Evolutionary conservation across 2,888 invertebrate species (phyloP).

Genomic region (Trachelus troglodyta): DNA sequence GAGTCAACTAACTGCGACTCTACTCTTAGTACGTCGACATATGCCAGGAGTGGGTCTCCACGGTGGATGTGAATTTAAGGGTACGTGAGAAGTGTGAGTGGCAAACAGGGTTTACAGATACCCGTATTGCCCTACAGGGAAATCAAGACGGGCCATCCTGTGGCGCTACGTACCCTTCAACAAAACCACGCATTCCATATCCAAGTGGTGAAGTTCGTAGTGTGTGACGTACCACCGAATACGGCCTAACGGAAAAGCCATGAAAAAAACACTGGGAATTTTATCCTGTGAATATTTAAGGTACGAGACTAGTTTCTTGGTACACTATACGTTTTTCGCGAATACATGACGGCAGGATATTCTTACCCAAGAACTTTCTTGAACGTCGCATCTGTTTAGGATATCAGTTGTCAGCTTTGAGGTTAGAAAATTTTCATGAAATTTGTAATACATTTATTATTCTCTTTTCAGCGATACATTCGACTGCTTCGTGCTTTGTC

Average conservation of each 20-base stretch:
- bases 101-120: slow-evolving; percentile 25
- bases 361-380: background rate
- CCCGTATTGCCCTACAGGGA: slow-evolving; percentile 45
- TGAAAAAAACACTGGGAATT: background rate
- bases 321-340: background rate
- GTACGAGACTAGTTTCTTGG: background rate
- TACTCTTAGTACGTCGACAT: background rate
- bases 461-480: background rate
- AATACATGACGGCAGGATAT: background rate
- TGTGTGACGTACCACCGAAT: background rate
- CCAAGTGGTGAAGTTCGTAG: background rate
- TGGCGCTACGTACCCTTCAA: background rate
- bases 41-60: background rate
- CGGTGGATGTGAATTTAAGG: slow-evolving; percentile 7
- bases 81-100: slow-evolving; percentile 1
- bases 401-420: background rate
- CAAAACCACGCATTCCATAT: background rate
- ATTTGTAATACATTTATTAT: background rate
- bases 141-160: slow-evolving; percentile 36
- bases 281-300: background rate
- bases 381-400: background rate
- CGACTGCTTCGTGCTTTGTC: background rate
- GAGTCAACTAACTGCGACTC: background rate
- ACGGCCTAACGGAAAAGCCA: background rate
- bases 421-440: background rate